phyloP scores from a whole-genome alignment of 2,888 invertebrate species.

The Archips crataeganus region DNA sequence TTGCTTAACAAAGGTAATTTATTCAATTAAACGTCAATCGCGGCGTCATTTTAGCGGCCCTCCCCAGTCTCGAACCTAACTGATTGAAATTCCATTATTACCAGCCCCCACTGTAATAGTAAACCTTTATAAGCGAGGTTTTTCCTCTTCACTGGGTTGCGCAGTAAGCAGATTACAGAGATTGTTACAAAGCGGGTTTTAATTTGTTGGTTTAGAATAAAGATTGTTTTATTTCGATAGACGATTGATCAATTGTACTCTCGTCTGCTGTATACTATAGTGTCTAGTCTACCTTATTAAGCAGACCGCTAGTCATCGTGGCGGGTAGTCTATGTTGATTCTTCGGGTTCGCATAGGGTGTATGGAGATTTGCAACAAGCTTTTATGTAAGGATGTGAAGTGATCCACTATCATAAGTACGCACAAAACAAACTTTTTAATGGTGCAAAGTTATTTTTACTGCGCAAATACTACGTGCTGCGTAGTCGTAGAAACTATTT shows the following conservation, averaged over 20 bases:
- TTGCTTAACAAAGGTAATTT: conserved; percentile 39
- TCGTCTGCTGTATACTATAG: neutral
- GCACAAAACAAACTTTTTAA: too few relatives aligned
- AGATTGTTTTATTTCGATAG: neutral
- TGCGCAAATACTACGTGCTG: too few relatives aligned
- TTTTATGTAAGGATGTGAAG: too few relatives aligned
- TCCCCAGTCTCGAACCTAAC: conserved; percentile 53
- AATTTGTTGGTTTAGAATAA: neutral
- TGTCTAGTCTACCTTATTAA: too few relatives aligned
- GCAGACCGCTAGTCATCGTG: too few relatives aligned
- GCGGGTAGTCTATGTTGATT: too few relatives aligned
- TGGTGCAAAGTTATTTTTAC: too few relatives aligned
- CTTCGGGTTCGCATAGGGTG: neutral
- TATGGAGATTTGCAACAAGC: too few relatives aligned
- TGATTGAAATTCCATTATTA: conserved; percentile 85
- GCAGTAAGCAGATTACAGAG: conserved; percentile 48
- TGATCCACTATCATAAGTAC: too few relatives aligned
- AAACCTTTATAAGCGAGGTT: conserved; percentile 76
- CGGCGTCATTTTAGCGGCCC: conserved; percentile 47
- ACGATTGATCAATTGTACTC: neutral
- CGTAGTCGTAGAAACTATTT: too few relatives aligned
- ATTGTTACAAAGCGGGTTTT: neutral
- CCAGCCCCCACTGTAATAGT: conserved; percentile 71
- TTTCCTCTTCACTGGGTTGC: conserved; percentile 68
- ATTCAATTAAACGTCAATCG: conserved; percentile 33